Evolutionary conservation across 2,797 vertebrate species (phyloP), one percentile per base, ranked within the genome.

Genomic region (Danio albolineatus): DNA sequence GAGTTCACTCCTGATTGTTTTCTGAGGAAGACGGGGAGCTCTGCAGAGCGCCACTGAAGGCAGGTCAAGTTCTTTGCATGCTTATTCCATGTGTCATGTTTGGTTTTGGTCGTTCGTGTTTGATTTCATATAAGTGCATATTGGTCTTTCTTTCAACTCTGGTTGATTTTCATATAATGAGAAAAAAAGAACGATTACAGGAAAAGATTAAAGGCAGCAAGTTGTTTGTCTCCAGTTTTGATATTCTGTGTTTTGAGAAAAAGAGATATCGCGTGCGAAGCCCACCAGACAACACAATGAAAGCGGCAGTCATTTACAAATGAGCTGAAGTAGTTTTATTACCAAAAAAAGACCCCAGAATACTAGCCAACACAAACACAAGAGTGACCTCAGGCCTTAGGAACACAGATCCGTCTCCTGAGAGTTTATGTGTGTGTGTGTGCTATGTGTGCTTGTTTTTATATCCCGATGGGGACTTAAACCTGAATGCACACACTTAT

Each of bases 231-330:
- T 76, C 70, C 38, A 65, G 19, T 80, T 79, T 82, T 80, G 76
- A 80, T 80, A 71, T 82, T 59, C 51, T 61, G 44, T 79, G 71
- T 79, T 82, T 82, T 79, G 79, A 74, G 76, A 73, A 71, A 84
- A 76, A 80, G 41, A 78, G 38, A 82, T 64, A 83, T 78, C 48
- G 77, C 73, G 84, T 85, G 79, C 66, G 51, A 84, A 71, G 73
- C 43, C 41, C 38, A 17, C 19, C 61, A 73, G 76, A 66, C 67
- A 76, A 82, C 51, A 65, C 72, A 43, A 36, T 76, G 54, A 79
- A 78, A 73, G 16, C 82, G 77, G 49, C 69, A 76, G 28, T 73
- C 74, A 76, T 83, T 79, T 79, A 81, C 44, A 79, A 82, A 69
- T 49, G 78, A 82, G 53, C 67, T 70, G 56, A 76, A 73, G 74